A percentile compares a stretch with the other conserved stretches of the same genome.
These are phyloP conservation scores for Drosophila orosa DNA, from an alignment of 1,140 invertebrate genomes.

Conservation along the genomic window DNA sequence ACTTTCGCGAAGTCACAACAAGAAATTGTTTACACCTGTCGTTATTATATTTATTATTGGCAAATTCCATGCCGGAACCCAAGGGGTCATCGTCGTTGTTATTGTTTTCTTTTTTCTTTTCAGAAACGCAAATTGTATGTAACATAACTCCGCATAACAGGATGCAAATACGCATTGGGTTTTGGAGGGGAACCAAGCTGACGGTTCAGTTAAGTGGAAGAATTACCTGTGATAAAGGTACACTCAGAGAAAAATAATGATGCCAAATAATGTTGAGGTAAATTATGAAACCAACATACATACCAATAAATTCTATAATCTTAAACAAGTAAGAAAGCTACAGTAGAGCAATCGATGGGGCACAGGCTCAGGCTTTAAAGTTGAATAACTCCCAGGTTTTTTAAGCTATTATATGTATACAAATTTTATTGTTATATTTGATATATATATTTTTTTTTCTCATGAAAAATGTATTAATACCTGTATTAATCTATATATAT, in stretches of 20 bases:
- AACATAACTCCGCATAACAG: not conserved
- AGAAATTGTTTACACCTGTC: conserved; percentile 53
- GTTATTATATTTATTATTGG: not conserved
- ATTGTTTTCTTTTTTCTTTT: not conserved
- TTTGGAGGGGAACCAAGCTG: not conserved
- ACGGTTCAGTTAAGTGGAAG: conserved; percentile 12
- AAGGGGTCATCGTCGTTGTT: not conserved
- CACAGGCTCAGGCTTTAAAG: too few species aligned
- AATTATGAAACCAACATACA: not conserved
- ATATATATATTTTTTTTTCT: too few species aligned
- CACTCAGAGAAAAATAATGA: not conserved
- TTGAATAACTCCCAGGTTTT: too few species aligned
- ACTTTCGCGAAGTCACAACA: conserved; percentile 46
- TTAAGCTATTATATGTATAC: too few species aligned
- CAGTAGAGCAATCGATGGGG: too few species aligned
- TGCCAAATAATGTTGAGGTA: not conserved
- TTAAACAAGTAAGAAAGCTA: too few species aligned
- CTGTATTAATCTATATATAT: too few species aligned
- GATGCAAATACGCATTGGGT: conserved; percentile 6
- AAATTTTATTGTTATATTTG: too few species aligned
- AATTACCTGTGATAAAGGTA: not conserved
- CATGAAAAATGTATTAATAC: too few species aligned
- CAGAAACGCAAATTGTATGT: not conserved
- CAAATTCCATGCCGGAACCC: conserved; percentile 6
- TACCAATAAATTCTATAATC: too few species aligned